These are phyloP conservation scores for Euborellia annulipes DNA, from an alignment of 1,140 invertebrate species.

Conservation along the genomic window DNA sequence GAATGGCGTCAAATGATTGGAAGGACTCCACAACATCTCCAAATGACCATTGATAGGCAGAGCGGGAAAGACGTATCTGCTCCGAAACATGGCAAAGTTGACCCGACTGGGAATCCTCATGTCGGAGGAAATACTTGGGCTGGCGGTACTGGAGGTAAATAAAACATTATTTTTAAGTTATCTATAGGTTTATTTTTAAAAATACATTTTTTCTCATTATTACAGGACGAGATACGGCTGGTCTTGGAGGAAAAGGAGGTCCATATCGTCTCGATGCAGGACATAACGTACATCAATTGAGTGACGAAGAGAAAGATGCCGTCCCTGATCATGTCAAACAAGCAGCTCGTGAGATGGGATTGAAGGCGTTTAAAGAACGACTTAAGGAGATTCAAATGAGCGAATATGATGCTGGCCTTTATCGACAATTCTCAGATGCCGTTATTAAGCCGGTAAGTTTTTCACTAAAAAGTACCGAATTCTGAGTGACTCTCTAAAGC, in stretches of 20 bases:
- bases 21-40: constrained; percentile 39
- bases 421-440: constrained; percentile 61
- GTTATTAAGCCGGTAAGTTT: constrained; percentile 54
- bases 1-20: constrained; percentile 26
- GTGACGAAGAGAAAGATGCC: constrained; percentile 61
- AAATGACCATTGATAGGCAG: constrained; percentile 53
- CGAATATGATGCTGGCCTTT: constrained; percentile 78
- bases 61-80: constrained; percentile 54
- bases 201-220: constrained; percentile 9
- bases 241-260: constrained; percentile 80
- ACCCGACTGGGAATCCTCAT: constrained; percentile 76
- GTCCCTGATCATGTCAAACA: constrained; percentile 77
- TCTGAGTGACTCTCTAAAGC: not conserved
- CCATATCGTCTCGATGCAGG: constrained; percentile 84
- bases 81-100: constrained; percentile 86
- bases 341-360: constrained; percentile 84
- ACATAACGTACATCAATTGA: constrained; percentile 76
- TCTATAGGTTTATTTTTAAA: not conserved
- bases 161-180: not conserved
- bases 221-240: constrained; percentile 66
- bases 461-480: not conserved
- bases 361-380: constrained; percentile 74
- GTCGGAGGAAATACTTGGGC: constrained; percentile 95
- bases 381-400: constrained; percentile 90
- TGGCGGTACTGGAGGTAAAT: constrained; percentile 69